These are phyloP conservation scores for Andinoacara biseriatus DNA, from an alignment of 2,113 vertebrate species.

Conservation along the genomic window DNA sequence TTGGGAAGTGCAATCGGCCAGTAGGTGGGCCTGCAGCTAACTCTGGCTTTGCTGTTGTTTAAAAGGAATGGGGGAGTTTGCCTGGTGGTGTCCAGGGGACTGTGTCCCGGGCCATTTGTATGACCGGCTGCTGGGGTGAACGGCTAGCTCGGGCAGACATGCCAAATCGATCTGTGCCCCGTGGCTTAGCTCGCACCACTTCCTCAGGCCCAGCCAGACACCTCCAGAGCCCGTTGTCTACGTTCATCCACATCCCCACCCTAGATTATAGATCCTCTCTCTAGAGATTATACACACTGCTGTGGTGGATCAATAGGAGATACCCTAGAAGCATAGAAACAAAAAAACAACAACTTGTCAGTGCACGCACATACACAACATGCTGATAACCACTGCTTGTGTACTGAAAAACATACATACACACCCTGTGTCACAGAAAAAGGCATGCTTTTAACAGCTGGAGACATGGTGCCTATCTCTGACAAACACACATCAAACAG, in stretches of 20 bases:
- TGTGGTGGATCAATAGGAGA: slow-evolving; percentile 72
- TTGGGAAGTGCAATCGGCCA: slow-evolving; percentile 44
- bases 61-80: slow-evolving; percentile 47
- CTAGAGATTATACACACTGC: slow-evolving; percentile 75
- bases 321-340: slow-evolving; percentile 45
- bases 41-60: slow-evolving; percentile 29
- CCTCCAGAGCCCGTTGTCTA: slow-evolving; percentile 59
- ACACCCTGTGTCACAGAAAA: slow-evolving; percentile 10
- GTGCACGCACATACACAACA: slow-evolving; percentile 8
- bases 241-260: slow-evolving; percentile 30
- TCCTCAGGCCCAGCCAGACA: slow-evolving; percentile 44
- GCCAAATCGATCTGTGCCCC: slow-evolving; percentile 71
- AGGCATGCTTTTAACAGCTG: slow-evolving; percentile 18
- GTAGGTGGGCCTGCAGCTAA: slow-evolving; percentile 53
- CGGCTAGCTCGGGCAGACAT: slow-evolving; percentile 49
- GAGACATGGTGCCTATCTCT: slow-evolving; percentile 8
- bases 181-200: slow-evolving; percentile 65
- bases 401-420: slow-evolving; percentile 16
- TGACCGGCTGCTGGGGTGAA: slow-evolving; percentile 49
- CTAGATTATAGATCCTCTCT: slow-evolving; percentile 68
- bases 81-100: slow-evolving; percentile 34
- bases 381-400: slow-evolving; percentile 19
- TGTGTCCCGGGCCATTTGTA: slow-evolving; percentile 56
- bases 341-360: slow-evolving; percentile 14
- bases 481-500: slow-evolving; percentile 10